These are phyloP conservation scores for Exocentrus adspersus DNA, from an alignment of 2,888 invertebrate species.

Conservation along the genomic window DNA sequence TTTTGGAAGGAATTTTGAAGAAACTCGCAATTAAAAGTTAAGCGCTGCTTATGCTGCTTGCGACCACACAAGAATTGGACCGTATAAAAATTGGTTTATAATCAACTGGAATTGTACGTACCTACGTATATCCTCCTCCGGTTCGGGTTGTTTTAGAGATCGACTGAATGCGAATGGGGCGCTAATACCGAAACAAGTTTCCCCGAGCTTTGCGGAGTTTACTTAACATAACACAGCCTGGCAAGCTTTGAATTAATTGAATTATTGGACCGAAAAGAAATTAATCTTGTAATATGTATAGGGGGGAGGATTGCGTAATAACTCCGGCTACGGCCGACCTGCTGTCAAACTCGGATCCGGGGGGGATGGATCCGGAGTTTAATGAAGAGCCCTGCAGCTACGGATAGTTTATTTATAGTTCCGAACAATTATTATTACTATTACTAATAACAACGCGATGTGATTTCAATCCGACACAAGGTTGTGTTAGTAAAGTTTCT, in stretches of 20 bases:
- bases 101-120: too few relatives aligned
- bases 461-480: too few relatives aligned
- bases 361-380: background rate
- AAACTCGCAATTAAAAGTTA: too few relatives aligned
- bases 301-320: constrained; percentile 58
- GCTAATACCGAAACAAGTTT: constrained; percentile 61
- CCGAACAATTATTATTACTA: too few relatives aligned
- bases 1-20: background rate
- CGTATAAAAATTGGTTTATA: too few relatives aligned
- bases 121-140: too few relatives aligned
- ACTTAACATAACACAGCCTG: constrained; percentile 62
- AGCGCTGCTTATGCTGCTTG: too few relatives aligned
- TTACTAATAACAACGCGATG: too few relatives aligned
- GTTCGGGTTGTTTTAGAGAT: background rate
- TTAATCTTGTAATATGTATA: constrained; percentile 65
- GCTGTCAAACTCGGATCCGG: constrained; percentile 11
- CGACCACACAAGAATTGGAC: too few relatives aligned
- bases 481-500: too few relatives aligned
- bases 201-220: constrained; percentile 59
- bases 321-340: constrained; percentile 40
- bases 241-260: constrained; percentile 64
- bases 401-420: too few relatives aligned
- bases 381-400: background rate
- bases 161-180: constrained; percentile 37
- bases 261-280: constrained; percentile 66